phyloP scores from a whole-genome alignment of 2,113 vertebrate species.

The Leucopternis melanops region DNA sequence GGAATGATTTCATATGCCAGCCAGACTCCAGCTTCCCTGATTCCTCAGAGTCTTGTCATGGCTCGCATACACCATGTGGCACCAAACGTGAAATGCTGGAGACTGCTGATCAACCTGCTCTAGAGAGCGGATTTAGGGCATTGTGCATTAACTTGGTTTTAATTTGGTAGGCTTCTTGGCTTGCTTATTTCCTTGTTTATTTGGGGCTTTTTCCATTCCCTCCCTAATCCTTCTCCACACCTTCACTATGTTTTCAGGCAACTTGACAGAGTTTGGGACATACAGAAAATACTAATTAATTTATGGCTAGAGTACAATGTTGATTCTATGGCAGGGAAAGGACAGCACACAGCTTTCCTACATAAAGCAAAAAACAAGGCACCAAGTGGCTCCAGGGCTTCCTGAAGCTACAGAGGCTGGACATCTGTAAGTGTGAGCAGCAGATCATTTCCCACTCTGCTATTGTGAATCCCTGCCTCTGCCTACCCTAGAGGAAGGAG shows the following conservation, averaged over 20 bases:
- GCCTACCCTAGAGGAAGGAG: not conserved
- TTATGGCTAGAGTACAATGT: not conserved
- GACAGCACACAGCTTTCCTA: not conserved
- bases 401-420: not conserved
- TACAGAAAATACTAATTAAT: not conserved
- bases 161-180: not conserved
- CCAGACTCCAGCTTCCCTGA: slow-evolving; percentile 42
- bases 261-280: not conserved
- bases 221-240: not conserved
- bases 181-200: not conserved
- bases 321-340: not conserved
- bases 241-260: not conserved
- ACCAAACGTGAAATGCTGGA: not conserved
- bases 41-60: slow-evolving; percentile 61
- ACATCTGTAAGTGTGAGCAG: not conserved
- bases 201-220: not conserved
- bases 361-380: not conserved
- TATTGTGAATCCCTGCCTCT: not conserved
- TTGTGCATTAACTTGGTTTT: not conserved
- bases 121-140: not conserved
- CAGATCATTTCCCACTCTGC: not conserved
- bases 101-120: not conserved
- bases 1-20: slow-evolving; percentile 68
- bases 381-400: not conserved
- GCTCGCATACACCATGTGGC: not conserved